These are phyloP conservation scores for Myrmecobius fasciatus DNA, from an alignment of 2,113 vertebrate species.

Conservation along the genomic window DNA sequence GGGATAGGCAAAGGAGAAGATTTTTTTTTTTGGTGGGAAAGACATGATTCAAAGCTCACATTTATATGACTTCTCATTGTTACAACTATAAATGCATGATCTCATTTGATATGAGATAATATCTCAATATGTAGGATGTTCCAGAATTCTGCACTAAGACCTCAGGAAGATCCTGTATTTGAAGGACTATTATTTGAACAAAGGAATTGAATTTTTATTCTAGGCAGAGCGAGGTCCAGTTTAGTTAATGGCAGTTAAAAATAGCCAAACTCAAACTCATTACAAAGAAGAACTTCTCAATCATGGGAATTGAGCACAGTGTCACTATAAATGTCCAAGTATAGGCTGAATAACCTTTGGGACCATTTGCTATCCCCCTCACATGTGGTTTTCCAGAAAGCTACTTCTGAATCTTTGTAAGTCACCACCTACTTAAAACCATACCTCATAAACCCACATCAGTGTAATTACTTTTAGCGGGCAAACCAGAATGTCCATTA, in stretches of 20 bases:
- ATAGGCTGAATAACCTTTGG: neutral
- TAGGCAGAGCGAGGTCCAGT: neutral
- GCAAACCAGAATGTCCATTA: neutral
- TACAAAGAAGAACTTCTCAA: neutral
- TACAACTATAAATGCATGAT: neutral
- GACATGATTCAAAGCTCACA: neutral
- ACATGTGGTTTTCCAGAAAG: neutral
- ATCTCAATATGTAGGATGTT: neutral
- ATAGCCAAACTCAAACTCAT: neutral
- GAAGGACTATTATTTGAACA: neutral
- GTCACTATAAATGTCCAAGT: neutral
- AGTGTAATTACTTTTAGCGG: neutral
- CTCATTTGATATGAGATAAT: neutral
- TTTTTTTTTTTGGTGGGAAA: neutral
- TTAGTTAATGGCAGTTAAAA: neutral
- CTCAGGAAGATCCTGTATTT: neutral
- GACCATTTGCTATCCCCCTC: neutral
- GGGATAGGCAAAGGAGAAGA: constrained; percentile 2
- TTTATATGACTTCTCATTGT: neutral
- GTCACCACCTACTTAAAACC: neutral
- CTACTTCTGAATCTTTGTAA: neutral
- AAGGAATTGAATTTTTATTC: neutral
- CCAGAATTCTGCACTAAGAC: neutral
- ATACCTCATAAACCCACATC: neutral
- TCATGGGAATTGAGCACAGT: neutral